Base-by-base conservation (phyloP, 2,888 invertebrate genomes). In the Rhogogaster chlorosoma region DNA sequence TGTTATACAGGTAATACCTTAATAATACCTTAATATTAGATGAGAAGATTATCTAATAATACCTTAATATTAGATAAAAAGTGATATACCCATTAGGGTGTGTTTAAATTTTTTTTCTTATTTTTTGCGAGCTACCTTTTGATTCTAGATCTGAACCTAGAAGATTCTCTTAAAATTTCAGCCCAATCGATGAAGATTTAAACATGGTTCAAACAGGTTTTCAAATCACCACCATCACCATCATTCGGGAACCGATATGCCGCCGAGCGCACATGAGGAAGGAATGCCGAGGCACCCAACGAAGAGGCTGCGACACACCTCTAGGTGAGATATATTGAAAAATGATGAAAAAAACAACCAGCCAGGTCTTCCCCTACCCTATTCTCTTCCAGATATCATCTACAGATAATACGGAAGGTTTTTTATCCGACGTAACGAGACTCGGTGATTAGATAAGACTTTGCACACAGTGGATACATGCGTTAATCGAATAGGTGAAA, bases 221-320 rank as follows among this genome's bases (percentile, higher is more conserved):
- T n/a, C 93, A 87, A 93, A 91, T 86, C 87, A 92, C 87, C 84
- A 85, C 38, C 91, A 88, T 83, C 87, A 92, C 87, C 91, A 91
- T 89, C 91, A 91, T 86, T 88, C 92, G 3, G 86, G 91, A n/a
- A 88, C 90, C 70, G 92, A 93, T 67, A 93, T 93, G 93, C 89
- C 93, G 87, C 92, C 93, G 78, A 92, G 93, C 88, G 91, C 92
- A 82, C 92, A 93, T 36, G 93, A 93, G 84, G 93, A 93, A 80
- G 91, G 89, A 84, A 89, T 90, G 89, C 91, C 93, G 32, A 91
- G 93, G 85, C 92, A 93, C 90, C 93, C 93, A 5, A 91, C 93
- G 2, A 93, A 93, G 89, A 90, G 93, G 70, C 88, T 92, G 75
- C 91, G 93, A 89, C 92, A 93, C 87, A 93, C 92, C 42, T 89